phyloP scores from a whole-genome alignment of 2,888 invertebrate species.

The Platycnemis pennipes region DNA sequence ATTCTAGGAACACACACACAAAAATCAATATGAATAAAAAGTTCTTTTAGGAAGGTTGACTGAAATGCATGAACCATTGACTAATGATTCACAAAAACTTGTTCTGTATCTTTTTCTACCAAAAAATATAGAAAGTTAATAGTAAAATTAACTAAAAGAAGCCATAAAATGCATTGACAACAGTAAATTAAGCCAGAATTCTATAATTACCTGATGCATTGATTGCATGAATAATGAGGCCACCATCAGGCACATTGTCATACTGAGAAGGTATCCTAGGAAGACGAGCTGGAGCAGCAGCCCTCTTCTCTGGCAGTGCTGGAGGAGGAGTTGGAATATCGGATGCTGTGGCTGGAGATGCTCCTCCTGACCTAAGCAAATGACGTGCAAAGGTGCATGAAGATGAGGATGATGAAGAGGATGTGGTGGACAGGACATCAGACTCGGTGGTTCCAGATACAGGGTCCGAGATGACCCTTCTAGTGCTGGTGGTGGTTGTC shows the following conservation, averaged over 20 bases:
- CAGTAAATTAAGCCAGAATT: not conserved
- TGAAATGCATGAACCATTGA: not conserved
- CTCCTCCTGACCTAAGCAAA: conserved; percentile 35
- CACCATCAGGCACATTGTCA: conserved; percentile 83
- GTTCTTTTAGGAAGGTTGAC: too few relatives aligned
- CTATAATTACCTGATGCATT: conserved; percentile 7
- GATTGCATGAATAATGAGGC: conserved; percentile 41
- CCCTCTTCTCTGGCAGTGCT: conserved; percentile 83
- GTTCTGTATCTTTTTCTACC: not conserved
- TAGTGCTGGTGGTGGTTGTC: conserved; percentile 31
- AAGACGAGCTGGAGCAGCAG: conserved; percentile 79
- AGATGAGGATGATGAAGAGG: conserved; percentile 67
- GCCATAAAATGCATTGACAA: not conserved
- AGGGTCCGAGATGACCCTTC: conserved; percentile 53
- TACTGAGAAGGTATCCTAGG: conserved; percentile 85
- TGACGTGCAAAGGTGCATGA: conserved; percentile 49
- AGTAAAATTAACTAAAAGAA: not conserved
- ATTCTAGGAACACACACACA: too few relatives aligned
- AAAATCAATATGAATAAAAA: too few relatives aligned
- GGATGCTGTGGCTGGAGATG: conserved; percentile 64
- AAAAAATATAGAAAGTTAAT: not conserved
- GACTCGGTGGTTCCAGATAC: conserved; percentile 55
- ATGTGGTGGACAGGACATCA: conserved; percentile 68
- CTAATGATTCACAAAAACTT: not conserved
- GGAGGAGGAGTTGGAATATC: conserved; percentile 78